Evolutionary conservation across 2,888 invertebrate species (phyloP), one percentile per base, ranked within the genome.

Genomic region (Seira sanloemensis): DNA sequence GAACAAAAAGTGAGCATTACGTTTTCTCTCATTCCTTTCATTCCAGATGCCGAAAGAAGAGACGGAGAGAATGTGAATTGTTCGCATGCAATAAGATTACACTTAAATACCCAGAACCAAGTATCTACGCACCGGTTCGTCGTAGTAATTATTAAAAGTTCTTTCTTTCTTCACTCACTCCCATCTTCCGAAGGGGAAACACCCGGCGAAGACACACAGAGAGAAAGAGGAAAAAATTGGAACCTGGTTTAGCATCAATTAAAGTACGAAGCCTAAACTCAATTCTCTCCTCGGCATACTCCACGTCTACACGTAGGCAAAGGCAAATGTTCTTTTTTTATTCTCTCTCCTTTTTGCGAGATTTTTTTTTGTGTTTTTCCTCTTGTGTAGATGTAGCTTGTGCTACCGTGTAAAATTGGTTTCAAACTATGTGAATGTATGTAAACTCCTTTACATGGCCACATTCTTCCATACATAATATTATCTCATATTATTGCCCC

Each of bases 341-440:
- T n/a, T n/a, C n/a, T n/a, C n/a, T n/a, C n/a, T n/a, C n/a, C n/a
- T n/a, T n/a, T n/a, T n/a, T n/a, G n/a, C n/a, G n/a, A 21, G 62
- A 62, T 62, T 62, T 62, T 62, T 62, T 62, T 19, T 21, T 21
- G 62, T 62, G 7, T 1, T 62, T 62, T 23, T 62, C n/a, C 16
- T 16, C n/a, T 62, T 19, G 21, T 62, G 62, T 58, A 58, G 7
- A 18, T 4, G 7, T 58, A 37, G 50, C 62, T 62, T 23, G 19
- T 62, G 62, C 62, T 62, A 62, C 62, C 62, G 62, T 62, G 62
- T 62, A 62, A 62, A 62, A 62, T 62, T 62, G n/a, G 62, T 12
- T 62, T 9, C 4, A n/a, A 62, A 62, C 1, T 62, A 58, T 18
- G 37, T 37, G 4, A n/a, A 37, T 23, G 12, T 21, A 62, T 62